phyloP scores from a whole-genome alignment of 1,140 invertebrate species.

The Pogonognathellus flavescens region DNA sequence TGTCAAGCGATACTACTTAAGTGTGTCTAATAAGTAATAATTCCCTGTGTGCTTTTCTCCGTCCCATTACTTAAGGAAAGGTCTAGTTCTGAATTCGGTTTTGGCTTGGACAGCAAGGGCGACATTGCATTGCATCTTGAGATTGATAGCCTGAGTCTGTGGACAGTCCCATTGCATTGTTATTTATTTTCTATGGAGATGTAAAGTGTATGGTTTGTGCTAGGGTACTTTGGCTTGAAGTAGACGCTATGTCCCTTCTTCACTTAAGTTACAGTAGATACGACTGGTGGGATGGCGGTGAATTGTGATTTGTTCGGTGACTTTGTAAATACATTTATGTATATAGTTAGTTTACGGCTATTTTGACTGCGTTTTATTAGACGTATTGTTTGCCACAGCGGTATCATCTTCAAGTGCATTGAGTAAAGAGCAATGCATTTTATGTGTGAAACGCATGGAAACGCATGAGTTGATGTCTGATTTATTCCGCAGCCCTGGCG shows the following conservation, averaged over 20 bases:
- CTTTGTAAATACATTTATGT: neutral
- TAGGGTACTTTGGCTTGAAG: no score
- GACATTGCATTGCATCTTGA: conserved; percentile 9
- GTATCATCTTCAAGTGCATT: neutral
- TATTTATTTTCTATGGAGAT: neutral
- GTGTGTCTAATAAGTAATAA: conserved; percentile 4
- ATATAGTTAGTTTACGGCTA: neutral
- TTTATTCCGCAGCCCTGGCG: conserved; percentile 20
- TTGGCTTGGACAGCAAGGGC: conserved; percentile 9
- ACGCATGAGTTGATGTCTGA: conserved; percentile 37
- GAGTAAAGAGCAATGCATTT: conserved; percentile 32
- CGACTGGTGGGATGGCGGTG: neutral
- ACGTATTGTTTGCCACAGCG: neutral
- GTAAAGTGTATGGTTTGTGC: neutral
- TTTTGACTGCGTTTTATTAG: conserved; percentile 1
- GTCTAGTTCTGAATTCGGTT: neutral
- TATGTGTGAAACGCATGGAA: conserved; percentile 44
- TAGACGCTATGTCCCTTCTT: no score
- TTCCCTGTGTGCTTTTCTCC: neutral
- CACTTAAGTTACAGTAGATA: neutral
- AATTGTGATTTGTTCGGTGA: neutral
- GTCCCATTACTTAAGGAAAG: neutral
- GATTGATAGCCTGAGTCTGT: neutral
- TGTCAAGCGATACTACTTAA: conserved; percentile 22
- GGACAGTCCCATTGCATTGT: neutral